A percentile compares a stretch with the other conserved stretches of the same genome.
phyloP scores from a whole-genome alignment of 2,797 vertebrate species.

The Sebastes iracundus region DNA sequence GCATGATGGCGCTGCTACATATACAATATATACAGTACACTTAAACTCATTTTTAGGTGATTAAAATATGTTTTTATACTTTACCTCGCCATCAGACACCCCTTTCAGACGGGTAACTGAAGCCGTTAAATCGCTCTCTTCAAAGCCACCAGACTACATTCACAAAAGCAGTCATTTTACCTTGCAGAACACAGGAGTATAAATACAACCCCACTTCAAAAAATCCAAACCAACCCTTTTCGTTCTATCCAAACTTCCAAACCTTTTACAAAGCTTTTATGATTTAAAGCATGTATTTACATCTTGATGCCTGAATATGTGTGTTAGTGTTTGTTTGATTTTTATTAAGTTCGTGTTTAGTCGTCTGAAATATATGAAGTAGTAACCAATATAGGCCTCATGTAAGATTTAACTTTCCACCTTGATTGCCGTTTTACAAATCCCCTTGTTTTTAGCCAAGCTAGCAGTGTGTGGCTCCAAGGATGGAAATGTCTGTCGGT shows the following conservation, averaged over 20 bases:
- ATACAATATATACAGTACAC: accelerated
- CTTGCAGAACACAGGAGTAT: no score
- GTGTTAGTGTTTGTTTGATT: not conserved
- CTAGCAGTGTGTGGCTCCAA: not conserved
- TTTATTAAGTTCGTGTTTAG: not conserved
- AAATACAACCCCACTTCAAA: no score
- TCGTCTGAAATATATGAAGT: not conserved
- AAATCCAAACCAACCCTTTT: accelerated
- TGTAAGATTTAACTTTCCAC: not conserved
- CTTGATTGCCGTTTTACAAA: not conserved
- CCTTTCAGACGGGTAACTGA: no score
- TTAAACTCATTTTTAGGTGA: no score
- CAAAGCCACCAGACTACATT: no score
- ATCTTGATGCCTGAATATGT: not conserved
- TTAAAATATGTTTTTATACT: no score
- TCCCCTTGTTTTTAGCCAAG: not conserved
- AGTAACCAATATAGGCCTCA: not conserved
- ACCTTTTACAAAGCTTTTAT: not conserved
- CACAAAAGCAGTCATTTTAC: no score
- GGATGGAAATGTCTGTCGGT: not conserved
- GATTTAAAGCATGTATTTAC: not conserved
- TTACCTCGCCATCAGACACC: accelerated
- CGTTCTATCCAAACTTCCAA: accelerated
- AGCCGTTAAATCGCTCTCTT: accelerated
- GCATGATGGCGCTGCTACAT: not conserved